phyloP scores from a whole-genome alignment of 2,797 vertebrate genomes.

The Acipenser oxyrinchus region DNA sequence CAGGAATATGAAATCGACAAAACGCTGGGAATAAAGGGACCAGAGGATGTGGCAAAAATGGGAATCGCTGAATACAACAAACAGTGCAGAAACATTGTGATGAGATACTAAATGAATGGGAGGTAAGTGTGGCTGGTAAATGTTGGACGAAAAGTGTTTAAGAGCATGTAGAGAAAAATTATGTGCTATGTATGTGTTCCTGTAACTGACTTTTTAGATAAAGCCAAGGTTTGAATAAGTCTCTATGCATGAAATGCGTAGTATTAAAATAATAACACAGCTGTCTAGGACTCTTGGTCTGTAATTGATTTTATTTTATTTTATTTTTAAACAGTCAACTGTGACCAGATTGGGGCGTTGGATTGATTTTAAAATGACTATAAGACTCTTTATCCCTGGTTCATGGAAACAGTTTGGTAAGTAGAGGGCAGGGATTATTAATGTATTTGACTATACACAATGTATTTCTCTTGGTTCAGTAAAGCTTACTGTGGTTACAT shows the following conservation, averaged over 20 bases:
- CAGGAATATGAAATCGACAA: constrained; percentile 98
- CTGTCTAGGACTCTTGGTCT: not conserved
- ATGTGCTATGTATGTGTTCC: not conserved
- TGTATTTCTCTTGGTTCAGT: too few relatives aligned
- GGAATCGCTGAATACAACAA: constrained; percentile 88
- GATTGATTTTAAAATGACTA: constrained; percentile 98
- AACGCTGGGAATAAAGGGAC: constrained; percentile 82
- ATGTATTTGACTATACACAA: too few relatives aligned
- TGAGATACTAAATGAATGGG: constrained; percentile 93
- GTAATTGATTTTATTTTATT: constrained; percentile 20
- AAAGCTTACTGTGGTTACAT: too few relatives aligned
- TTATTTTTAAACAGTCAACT: constrained; percentile 49
- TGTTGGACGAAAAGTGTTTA: too few relatives aligned
- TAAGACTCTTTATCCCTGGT: constrained; percentile 96
- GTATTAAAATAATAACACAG: too few relatives aligned
- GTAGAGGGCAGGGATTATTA: constrained; percentile 23
- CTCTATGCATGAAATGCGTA: too few relatives aligned
- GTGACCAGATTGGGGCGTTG: constrained; percentile 87
- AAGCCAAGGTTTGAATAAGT: too few relatives aligned
- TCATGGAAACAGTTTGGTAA: constrained; percentile 97
- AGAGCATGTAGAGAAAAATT: too few relatives aligned
- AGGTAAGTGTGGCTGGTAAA: constrained; percentile 54
- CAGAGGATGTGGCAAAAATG: constrained; percentile 91
- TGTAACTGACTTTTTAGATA: not conserved
- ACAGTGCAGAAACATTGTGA: constrained; percentile 87